These are phyloP conservation scores for Dufourea novaeangliae DNA, from an alignment of 1,140 invertebrate species.

Conservation along the genomic window DNA sequence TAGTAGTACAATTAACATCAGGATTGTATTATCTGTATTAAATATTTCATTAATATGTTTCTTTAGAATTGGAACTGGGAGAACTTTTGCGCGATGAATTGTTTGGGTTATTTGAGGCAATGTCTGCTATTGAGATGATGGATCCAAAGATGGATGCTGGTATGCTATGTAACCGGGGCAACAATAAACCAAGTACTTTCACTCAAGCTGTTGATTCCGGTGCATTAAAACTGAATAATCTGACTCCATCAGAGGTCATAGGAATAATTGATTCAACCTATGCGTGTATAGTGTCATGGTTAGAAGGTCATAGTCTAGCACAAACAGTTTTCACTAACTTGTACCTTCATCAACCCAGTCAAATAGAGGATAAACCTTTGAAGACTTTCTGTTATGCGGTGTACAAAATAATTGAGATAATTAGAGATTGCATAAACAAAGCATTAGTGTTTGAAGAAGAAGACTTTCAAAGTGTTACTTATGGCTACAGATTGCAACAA, in stretches of 20 bases:
- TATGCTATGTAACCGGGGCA: conserved; percentile 95
- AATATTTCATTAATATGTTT: conserved; percentile 18
- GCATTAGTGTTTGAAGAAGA: conserved; percentile 96
- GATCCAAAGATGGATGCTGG: conserved; percentile 99
- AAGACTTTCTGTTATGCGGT: conserved; percentile 94
- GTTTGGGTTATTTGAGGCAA: conserved; percentile 98
- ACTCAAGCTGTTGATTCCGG: conserved; percentile 91
- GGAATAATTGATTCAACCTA: conserved; percentile 97
- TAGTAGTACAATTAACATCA: not conserved
- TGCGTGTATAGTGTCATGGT: conserved; percentile 95
- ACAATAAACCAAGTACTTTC: conserved; percentile 93
- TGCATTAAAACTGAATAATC: conserved; percentile 90
- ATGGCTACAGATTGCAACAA: conserved; percentile 93
- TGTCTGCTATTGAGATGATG: conserved; percentile 99
- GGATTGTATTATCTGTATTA: not conserved
- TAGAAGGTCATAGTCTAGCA: conserved; percentile 96
- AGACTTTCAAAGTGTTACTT: conserved; percentile 96
- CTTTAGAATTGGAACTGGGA: conserved; percentile 90
- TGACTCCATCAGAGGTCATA: conserved; percentile 87
- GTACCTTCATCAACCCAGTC: conserved; percentile 94
- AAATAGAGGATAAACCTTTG: conserved; percentile 91
- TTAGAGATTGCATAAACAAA: conserved; percentile 93
- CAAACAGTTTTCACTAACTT: conserved; percentile 99
- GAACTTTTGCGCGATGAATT: conserved; percentile 94
- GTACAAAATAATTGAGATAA: conserved; percentile 95